Conservation (phyloP, 37 sponge, comb jelly and placozoan genomes). For the Diacarnus erythraeanus region DNA sequence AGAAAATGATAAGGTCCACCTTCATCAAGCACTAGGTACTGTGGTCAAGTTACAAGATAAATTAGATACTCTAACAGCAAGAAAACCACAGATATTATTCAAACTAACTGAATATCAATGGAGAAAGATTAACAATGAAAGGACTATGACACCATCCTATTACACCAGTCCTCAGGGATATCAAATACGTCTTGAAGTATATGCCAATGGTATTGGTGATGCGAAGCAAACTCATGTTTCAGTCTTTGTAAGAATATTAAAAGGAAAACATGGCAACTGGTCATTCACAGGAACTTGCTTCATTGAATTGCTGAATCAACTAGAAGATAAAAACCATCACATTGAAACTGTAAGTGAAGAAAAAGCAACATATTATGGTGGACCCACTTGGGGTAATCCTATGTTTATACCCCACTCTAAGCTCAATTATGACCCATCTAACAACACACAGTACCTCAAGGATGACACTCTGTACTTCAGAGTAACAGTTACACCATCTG, state of each 20-base stretch:
- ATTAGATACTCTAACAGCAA: too few relatives aligned
- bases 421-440: not conserved
- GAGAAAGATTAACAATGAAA: not conserved
- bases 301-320: conserved; percentile 8
- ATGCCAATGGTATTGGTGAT: conserved; percentile 14
- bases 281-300: conserved; percentile 3
- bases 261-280: conserved; percentile 28
- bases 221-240: conserved; percentile 41
- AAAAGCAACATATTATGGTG: not conserved
- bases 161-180: conserved; percentile 27
- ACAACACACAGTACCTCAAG: not conserved
- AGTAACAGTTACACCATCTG: not conserved
- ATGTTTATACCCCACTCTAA: not conserved
- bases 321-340: conserved; percentile 11
- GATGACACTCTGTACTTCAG: not conserved
- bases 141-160: conserved; percentile 1
- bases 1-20: too few relatives aligned
- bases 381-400: not conserved
- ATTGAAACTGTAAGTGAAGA: not conserved
- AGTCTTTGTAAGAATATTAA: conserved; percentile 8
- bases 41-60: too few relatives aligned
- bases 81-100: not conserved
- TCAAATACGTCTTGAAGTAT: conserved; percentile 33
- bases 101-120: not conserved
- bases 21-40: too few relatives aligned